phyloP scores from a whole-genome alignment of 2,113 vertebrate genomes.

The Illadopsis cleaveri region DNA sequence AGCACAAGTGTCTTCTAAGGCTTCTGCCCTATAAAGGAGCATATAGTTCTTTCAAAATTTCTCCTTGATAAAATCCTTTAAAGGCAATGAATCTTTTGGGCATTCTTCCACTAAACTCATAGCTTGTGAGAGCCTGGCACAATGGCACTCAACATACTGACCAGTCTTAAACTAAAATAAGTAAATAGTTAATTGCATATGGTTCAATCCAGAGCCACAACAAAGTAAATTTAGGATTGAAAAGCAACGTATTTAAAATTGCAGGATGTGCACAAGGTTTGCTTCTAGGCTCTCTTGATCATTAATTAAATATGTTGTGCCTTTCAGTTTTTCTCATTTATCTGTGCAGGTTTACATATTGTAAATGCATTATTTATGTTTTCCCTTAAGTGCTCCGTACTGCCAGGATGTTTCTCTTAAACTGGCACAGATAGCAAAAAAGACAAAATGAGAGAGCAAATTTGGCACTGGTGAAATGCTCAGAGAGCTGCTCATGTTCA shows the following conservation, averaged over 20 bases:
- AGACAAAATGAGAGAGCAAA: conserved; percentile 3
- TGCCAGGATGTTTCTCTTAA: conserved; percentile 50
- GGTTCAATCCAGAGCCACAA: not conserved
- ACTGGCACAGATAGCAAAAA: conserved; percentile 29
- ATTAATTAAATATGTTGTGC: conserved; percentile 64
- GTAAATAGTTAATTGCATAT: not conserved
- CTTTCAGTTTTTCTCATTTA: conserved; percentile 55
- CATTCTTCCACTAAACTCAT: not conserved
- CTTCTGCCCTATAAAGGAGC: not conserved
- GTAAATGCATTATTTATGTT: conserved; percentile 56
- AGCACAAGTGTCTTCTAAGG: not conserved
- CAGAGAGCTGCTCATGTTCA: not conserved
- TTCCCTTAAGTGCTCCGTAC: conserved; percentile 47
- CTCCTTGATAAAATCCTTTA: not conserved
- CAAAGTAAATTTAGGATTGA: not conserved
- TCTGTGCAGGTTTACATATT: conserved; percentile 52
- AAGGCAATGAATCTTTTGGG: not conserved
- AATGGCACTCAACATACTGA: not conserved
- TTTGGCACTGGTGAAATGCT: not conserved
- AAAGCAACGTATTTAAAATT: conserved; percentile 3
- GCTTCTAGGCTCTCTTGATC: conserved; percentile 10
- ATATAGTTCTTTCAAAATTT: not conserved
- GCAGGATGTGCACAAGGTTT: conserved; percentile 4
- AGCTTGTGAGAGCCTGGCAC: not conserved
- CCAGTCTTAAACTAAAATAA: not conserved